Base-by-base conservation (phyloP, 92 coral and sea anemone species). In the Palythoa heliodiscus region DNA sequence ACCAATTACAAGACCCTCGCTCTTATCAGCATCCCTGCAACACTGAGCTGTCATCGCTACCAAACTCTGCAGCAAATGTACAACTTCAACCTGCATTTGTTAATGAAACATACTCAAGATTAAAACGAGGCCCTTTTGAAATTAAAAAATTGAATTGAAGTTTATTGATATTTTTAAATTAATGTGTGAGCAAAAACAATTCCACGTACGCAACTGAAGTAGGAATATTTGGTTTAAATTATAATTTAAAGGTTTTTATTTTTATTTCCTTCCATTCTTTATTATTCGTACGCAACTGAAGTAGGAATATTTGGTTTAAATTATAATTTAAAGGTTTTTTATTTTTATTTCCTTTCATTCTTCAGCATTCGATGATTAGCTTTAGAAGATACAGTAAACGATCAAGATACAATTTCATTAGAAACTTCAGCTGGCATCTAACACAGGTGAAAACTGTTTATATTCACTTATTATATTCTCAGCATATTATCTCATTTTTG, bases 41-140 rank as follows among this genome's bases (percentile, higher is more conserved):
- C 93, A 92, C 13, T 88, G 80, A 50, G 95, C 89, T 69, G 89
- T 71, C 98, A 94, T 90, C 57, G 93, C 82, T 63, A 94, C 87
- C 53, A 90, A 35, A 72, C 92, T 89, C 85, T 92, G 95, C 24
- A 94, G 92, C 50, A 87, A 23, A 10, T 71, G 87, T 66, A 94
- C 87, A 19, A 85, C 74, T 16, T 85, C 78, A 76, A 88, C 57
- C 92, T 91, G 87, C 48, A 43, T 20, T 35, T 29, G 19, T 14
- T 8, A 12, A 69, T 11, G 24, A 69, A 29, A 25, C 19, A 19
- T 29, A 69, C 3, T 37, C 22, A 23, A 20, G 15, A n/a, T 67
- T 8, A 22, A 67, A 67, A 69, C 47, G 8, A 64, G 29, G n/a
- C 19, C 11, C 2, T 22, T 64, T 64, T n/a, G 70, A 23, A 64